A percentile compares a stretch with the other conserved stretches of the same genome.
phyloP scores from a whole-genome alignment of 2,797 vertebrate species.

The Podarcis lilfordi region DNA sequence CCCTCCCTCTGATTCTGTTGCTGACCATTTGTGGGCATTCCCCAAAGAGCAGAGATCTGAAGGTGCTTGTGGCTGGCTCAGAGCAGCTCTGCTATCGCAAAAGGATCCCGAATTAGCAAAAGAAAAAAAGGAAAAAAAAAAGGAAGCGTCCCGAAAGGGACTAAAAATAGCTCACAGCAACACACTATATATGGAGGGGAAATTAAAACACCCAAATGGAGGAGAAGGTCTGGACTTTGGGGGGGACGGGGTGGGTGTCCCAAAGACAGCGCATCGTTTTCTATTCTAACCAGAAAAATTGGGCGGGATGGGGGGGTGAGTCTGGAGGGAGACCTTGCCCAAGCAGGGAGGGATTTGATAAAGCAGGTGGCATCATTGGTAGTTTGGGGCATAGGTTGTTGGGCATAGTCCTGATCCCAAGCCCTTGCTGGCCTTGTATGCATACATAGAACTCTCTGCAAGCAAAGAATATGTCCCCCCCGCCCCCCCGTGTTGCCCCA shows the following conservation, averaged over 20 bases:
- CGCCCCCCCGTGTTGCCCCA: accelerated
- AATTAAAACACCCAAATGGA: conserved; percentile 74
- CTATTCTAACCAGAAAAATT: conserved; percentile 28
- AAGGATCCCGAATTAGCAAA: conserved; percentile 70
- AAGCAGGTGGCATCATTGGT: background rate
- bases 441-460: background rate
- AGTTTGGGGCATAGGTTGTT: background rate
- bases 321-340: background rate
- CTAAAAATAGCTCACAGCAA: conserved; percentile 83
- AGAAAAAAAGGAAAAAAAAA: too few species aligned
- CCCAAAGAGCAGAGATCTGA: conserved; percentile 75
- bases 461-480: too few species aligned
- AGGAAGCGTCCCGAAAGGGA: conserved; percentile 55
- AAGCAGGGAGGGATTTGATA: conserved; percentile 11
- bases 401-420: background rate
- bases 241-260: conserved; percentile 59
- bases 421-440: background rate
- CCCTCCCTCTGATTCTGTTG: conserved; percentile 64
- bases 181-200: conserved; percentile 83
- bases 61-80: conserved; percentile 38
- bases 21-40: conserved; percentile 85
- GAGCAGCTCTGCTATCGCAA: conserved; percentile 74
- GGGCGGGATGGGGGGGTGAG: background rate
- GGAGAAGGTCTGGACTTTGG: conserved; percentile 58
- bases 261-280: conserved; percentile 33